Percentiles rank a stretch among this genome's conserved stretches.
These are phyloP conservation scores for Phylloscopus collybita DNA, from an alignment of 2,797 vertebrate genomes.

Conservation along the genomic window DNA sequence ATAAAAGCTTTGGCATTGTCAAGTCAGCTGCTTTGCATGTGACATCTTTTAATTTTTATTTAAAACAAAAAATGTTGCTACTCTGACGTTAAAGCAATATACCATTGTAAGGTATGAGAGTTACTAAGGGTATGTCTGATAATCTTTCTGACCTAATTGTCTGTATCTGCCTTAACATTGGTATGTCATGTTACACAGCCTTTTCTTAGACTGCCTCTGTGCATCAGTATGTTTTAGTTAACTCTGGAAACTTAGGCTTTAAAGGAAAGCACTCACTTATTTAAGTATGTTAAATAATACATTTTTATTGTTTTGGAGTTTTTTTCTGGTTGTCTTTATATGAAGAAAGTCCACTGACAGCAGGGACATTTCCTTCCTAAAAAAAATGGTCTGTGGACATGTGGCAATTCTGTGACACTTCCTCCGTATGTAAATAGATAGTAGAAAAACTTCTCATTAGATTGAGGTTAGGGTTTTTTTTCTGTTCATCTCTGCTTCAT, in stretches of 20 bases:
- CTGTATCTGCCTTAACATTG: background rate
- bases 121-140: background rate
- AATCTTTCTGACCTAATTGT: background rate
- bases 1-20: background rate
- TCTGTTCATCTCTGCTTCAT: background rate
- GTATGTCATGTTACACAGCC: background rate
- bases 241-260: background rate
- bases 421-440: background rate
- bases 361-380: background rate
- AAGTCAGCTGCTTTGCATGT: background rate
- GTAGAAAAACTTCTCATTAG: background rate
- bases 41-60: background rate
- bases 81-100: background rate
- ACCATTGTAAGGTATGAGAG: background rate
- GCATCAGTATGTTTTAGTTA: background rate
- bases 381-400: background rate
- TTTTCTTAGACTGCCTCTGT: background rate
- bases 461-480: background rate
- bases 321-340: background rate
- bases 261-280: background rate
- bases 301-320: fast-evolving
- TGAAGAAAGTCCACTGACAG: background rate
- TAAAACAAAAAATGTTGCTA: background rate
- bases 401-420: background rate
- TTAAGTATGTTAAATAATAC: background rate